These are phyloP conservation scores for Drosophila setifemur DNA, from an alignment of 1,140 invertebrate species.

Conservation along the genomic window DNA sequence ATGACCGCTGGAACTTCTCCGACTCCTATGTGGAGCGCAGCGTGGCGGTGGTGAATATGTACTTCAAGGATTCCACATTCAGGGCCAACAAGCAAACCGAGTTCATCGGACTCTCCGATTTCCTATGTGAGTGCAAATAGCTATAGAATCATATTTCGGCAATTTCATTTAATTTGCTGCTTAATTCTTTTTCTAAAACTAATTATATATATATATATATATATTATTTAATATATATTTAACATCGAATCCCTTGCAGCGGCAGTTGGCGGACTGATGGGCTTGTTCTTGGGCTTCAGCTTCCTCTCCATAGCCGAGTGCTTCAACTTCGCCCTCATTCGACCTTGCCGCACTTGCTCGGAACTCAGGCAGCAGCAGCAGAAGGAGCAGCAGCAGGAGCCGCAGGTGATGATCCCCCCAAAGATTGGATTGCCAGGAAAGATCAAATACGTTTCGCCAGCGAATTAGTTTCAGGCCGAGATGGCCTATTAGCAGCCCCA, in stretches of 20 bases:
- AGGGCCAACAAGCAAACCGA: constrained; percentile 87
- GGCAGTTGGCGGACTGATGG: constrained; percentile 90
- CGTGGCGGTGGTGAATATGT: constrained; percentile 89
- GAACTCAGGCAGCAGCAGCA: constrained; percentile 37
- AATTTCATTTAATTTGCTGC: too few relatives aligned
- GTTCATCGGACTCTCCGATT: constrained; percentile 89
- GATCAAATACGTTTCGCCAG: constrained; percentile 29
- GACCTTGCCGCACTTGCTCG: constrained; percentile 83
- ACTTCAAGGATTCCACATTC: constrained; percentile 88
- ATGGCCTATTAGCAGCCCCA: constrained; percentile 16
- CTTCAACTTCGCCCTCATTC: constrained; percentile 87
- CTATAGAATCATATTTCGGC: too few relatives aligned
- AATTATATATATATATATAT: too few relatives aligned
- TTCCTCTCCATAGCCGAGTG: constrained; percentile 90
- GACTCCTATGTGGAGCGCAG: constrained; percentile 88
- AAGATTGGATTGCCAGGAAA: not conserved
- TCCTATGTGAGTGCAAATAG: constrained; percentile 88
- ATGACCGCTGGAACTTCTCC: constrained; percentile 84
- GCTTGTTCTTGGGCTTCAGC: constrained; percentile 91
- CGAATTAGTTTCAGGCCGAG: constrained; percentile 43
- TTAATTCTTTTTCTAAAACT: too few relatives aligned
- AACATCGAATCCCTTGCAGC: constrained; percentile 82
- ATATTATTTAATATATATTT: too few relatives aligned
- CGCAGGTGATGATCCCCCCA: not conserved
- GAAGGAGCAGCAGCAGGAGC: too few relatives aligned